Base-by-base conservation (phyloP, 1,140 invertebrate species). In the Ceratitis capitata region DNA sequence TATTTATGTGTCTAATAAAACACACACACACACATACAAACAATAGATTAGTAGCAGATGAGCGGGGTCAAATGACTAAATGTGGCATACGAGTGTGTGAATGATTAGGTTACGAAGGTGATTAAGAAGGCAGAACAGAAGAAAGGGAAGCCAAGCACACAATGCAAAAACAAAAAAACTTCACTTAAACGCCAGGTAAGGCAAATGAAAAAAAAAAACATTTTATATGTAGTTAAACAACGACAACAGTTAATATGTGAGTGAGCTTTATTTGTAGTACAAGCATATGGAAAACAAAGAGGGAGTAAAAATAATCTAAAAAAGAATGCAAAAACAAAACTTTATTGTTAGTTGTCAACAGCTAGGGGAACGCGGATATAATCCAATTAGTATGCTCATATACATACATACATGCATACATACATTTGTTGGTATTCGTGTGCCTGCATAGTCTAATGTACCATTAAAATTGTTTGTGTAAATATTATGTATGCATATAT, bases 321-420 rank as follows among this genome's bases (percentile, higher is more conserved):
- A n/a, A 39, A 39, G 32, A 26, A 16, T n/a, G 5, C 5, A 7
- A 4, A 6, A 61, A 61, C 42, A 23, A n/a, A 78, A 45, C 39
- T 69, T 42, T 23, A n/a, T 45, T 45, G 19, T 23, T 45, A 39
- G 39, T 23, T 78, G 39, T n/a, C 69, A 78, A 39, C 69, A 5
- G n/a, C n/a, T n/a, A n/a, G 61, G 32, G 69, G 69, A 4, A 26
- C n/a, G 32, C n/a, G 69, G 32, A 78, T 39, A 45, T 78, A 78
- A 78, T 78, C 69, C 69, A 78, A 78, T 78, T 78, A 78, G 69
- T 78, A 78, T 47, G 69, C 12, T n/a, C 6, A 64, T 26, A 56
- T 9, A 23, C 26, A 10, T 23, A 10, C 16, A 14, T 9, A 78
- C 19, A 78, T 45, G 64, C 12, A 64, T 64, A 39, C 16, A n/a